Evolutionary conservation across 2,113 vertebrate genomes (phyloP).

Genomic region (Erythrocercus mccallii): DNA sequence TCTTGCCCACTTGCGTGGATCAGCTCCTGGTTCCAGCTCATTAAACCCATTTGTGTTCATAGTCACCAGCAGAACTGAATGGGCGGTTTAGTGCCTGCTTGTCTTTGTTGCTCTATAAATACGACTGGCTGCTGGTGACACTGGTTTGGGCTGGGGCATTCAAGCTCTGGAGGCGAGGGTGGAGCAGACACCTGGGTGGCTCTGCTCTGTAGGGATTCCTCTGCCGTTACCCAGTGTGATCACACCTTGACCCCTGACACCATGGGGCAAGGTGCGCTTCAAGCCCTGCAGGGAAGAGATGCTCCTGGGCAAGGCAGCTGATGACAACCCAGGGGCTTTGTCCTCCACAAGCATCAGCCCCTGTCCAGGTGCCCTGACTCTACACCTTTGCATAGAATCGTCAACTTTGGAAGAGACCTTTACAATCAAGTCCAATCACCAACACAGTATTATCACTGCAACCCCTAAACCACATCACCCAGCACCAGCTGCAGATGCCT

Average conservation of each 20-base stretch:
- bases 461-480: not conserved
- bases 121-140: not conserved
- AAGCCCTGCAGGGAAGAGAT: accelerated
- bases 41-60: not conserved
- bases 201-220: not conserved
- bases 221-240: accelerated
- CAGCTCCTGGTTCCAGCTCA: not conserved
- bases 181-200: accelerated
- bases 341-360: accelerated
- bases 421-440: too few species aligned
- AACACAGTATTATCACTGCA: too few species aligned
- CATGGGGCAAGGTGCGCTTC: accelerated
- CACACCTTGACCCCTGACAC: not conserved
- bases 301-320: too few species aligned
- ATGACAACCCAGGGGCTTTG: not conserved
- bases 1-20: not conserved
- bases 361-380: not conserved
- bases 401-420: not conserved
- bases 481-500: not conserved
- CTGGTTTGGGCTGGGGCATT: not conserved
- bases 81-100: not conserved
- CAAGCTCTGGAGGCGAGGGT: not conserved
- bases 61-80: not conserved
- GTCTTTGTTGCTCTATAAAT: slow-evolving; percentile 45
- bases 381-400: not conserved